These are phyloP conservation scores for Mimumesa dahlbomi DNA, from an alignment of 2,888 invertebrate genomes.

Conservation along the genomic window DNA sequence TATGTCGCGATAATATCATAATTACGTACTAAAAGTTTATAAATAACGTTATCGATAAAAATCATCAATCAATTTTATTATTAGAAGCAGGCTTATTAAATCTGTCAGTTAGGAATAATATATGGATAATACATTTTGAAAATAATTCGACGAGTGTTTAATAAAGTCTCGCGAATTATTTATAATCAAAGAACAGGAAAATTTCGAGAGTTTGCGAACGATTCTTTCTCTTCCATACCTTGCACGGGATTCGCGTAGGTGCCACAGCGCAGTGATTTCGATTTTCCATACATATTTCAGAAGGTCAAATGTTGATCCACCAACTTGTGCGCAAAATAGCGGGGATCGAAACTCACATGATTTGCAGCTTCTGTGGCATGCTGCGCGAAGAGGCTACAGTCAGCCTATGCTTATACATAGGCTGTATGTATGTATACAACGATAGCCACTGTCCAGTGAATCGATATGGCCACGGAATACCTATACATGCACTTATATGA, in stretches of 20 bases:
- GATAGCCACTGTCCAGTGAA: constrained; percentile 72
- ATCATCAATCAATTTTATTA: no score
- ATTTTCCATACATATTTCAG: constrained; percentile 31
- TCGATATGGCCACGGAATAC: constrained; percentile 68
- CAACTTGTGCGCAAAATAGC: constrained; percentile 20
- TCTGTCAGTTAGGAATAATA: no score
- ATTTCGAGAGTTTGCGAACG: no score
- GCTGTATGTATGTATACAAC: constrained; percentile 17
- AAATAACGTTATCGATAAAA: background rate
- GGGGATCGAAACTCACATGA: constrained; percentile 61
- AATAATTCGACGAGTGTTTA: no score
- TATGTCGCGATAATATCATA: constrained; percentile 12
- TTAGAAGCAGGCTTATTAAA: no score
- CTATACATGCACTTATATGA: constrained; percentile 51
- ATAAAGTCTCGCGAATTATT: no score
- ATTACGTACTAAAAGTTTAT: no score
- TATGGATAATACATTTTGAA: no score
- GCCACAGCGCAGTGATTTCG: background rate
- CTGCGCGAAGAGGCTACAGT: constrained; percentile 45
- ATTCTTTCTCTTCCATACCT: no score
- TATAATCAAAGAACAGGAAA: no score
- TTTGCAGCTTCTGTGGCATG: constrained; percentile 69
- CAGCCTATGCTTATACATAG: constrained; percentile 40
- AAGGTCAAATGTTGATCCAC: constrained; percentile 28
- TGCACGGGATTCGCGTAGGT: background rate